Percentiles rank a stretch among this genome's conserved stretches.
Evolutionary conservation across 2,888 invertebrate species (phyloP).

Genomic region (Eristalis tenax): DNA sequence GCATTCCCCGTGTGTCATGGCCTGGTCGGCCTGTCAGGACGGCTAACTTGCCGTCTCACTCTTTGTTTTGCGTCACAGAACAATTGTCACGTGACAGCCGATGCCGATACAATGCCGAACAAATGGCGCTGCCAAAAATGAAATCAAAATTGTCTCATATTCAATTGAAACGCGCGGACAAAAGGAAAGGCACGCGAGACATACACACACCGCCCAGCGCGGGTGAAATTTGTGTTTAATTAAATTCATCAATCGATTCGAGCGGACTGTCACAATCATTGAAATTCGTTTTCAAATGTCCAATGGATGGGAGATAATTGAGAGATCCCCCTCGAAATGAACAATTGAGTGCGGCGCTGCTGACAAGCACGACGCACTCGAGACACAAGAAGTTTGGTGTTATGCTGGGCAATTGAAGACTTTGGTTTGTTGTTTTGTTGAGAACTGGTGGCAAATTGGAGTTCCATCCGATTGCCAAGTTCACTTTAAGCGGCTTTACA

Average conservation of each 20-base stretch:
- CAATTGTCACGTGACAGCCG: constrained; percentile 7
- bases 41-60: not conserved
- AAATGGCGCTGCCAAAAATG: not conserved
- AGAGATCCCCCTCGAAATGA: constrained; percentile 10
- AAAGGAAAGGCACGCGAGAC: not conserved
- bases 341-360: not conserved
- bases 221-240: constrained; percentile 54
- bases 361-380: not conserved
- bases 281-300: constrained; percentile 54
- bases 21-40: not conserved
- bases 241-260: constrained; percentile 51
- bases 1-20: not conserved
- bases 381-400: not conserved
- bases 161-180: constrained; percentile 22
- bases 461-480: not conserved
- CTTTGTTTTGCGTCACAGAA: not conserved
- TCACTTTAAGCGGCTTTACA: not conserved
- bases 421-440: not conserved
- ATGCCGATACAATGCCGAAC: not conserved
- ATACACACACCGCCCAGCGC: constrained; percentile 11
- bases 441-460: not conserved
- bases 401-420: not conserved
- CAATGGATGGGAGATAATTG: constrained; percentile 34
- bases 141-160: no score
- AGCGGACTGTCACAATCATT: constrained; percentile 39